phyloP scores from a whole-genome alignment of 1,140 invertebrate species.

The Drosophila virilis region DNA sequence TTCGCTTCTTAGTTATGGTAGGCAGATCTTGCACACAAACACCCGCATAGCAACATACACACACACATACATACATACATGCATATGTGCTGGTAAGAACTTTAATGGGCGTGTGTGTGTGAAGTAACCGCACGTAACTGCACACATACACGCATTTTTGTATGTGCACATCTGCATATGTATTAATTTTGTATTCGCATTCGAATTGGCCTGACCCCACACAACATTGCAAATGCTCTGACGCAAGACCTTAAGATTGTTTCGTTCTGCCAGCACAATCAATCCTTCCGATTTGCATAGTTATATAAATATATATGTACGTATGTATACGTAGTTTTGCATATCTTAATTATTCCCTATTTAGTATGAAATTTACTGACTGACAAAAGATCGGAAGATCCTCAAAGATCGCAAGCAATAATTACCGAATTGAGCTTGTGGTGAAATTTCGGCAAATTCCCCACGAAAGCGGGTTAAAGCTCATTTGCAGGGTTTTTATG shows the following conservation, averaged over 20 bases:
- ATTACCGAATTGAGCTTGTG: too few species aligned
- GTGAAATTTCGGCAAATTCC: too few species aligned
- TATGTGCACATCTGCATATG: conserved; percentile 2
- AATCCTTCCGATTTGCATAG: background rate
- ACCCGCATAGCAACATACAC: background rate
- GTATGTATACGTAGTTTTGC: too few species aligned
- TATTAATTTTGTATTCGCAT: conserved; percentile 21
- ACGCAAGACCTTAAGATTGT: conserved; percentile 65
- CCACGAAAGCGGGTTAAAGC: too few species aligned
- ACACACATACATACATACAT: background rate
- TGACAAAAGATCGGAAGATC: too few species aligned
- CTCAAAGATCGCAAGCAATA: too few species aligned
- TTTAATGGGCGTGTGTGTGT: background rate
- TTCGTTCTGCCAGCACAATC: conserved; percentile 20
- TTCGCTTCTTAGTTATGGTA: conserved; percentile 26
- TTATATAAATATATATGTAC: background rate
- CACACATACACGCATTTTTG: background rate
- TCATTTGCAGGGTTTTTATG: too few species aligned
- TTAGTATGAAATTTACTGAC: too few species aligned
- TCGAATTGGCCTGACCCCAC: conserved; percentile 73
- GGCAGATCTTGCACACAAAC: conserved; percentile 1
- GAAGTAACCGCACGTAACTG: background rate
- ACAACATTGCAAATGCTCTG: conserved; percentile 67
- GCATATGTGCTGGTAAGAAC: background rate
- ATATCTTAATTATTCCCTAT: too few species aligned